Conservation (phyloP, 2,113 vertebrate genomes). For the Thamnophis sirtalis region DNA sequence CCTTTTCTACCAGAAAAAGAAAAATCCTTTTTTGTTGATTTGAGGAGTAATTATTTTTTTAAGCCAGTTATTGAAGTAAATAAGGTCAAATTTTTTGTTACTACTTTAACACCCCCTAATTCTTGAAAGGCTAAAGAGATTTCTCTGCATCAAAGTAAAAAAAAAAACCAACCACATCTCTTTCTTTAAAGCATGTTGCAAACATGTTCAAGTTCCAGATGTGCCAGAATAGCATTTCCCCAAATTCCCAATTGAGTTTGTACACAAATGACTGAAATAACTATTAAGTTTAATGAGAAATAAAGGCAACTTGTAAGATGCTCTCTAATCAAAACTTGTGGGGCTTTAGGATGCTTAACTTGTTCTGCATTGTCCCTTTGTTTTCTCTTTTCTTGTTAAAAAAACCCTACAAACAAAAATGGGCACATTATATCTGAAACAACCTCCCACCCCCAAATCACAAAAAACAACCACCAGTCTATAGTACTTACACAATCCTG, state of each 20-base stretch:
- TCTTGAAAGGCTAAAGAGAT: neutral
- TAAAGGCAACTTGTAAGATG: neutral
- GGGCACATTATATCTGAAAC: neutral
- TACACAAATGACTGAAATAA: neutral
- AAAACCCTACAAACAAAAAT: neutral
- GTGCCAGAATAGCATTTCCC: neutral
- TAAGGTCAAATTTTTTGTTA: neutral
- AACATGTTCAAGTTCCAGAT: neutral
- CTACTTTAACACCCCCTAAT: neutral
- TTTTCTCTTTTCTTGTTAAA: neutral
- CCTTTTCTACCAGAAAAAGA: neutral
- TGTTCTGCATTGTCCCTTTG: neutral
- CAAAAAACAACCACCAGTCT: neutral
- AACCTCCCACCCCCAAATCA: neutral
- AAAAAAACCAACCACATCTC: too few relatives aligned
- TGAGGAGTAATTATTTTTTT: neutral
- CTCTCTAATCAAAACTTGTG: neutral
- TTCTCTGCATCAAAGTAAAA: neutral
- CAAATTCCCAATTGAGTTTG: neutral
- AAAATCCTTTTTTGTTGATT: slow-evolving; percentile 9
- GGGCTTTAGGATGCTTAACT: neutral
- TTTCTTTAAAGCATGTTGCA: neutral
- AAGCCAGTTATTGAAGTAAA: neutral
- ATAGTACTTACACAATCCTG: neutral
- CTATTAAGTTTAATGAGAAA: neutral